Evolutionary conservation across 1,140 invertebrate species (phyloP).

Genomic region (Akabosia matsudoensis): DNA sequence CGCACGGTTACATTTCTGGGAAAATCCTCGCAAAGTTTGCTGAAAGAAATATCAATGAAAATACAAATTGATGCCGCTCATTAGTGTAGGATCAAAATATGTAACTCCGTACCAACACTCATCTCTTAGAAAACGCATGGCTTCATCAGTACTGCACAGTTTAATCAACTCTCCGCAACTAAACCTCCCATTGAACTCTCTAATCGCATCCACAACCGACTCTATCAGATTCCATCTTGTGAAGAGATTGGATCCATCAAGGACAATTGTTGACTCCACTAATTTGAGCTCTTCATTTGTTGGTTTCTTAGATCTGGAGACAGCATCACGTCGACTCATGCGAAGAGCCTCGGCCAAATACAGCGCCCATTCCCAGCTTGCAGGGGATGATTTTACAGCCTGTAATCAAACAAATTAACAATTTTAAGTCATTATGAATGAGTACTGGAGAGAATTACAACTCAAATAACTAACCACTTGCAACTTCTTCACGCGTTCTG

Average conservation of each 20-base stretch:
- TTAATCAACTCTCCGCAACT: background rate
- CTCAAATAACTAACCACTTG: background rate
- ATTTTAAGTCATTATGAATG: background rate
- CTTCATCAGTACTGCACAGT: background rate
- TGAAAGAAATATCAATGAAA: slow-evolving; percentile 21
- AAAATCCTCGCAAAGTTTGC: slow-evolving; percentile 30
- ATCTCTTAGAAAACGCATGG: background rate
- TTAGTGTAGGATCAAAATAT: too few relatives aligned
- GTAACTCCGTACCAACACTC: background rate
- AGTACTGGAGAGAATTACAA: background rate
- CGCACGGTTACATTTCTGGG: slow-evolving; percentile 20
- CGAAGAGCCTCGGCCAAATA: slow-evolving; percentile 10
- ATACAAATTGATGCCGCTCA: background rate
- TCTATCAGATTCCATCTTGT: slow-evolving; percentile 31
- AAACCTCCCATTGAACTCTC: slow-evolving; percentile 16
- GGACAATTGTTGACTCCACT: background rate
- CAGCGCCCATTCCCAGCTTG: slow-evolving; percentile 26
- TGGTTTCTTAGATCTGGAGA: background rate
- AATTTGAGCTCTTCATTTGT: slow-evolving; percentile 28
- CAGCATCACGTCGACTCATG: slow-evolving; percentile 19
- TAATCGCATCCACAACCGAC: slow-evolving; percentile 30
- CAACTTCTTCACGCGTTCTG: background rate
- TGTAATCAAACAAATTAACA: slow-evolving; percentile 4
- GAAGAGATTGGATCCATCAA: slow-evolving; percentile 29
- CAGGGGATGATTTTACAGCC: background rate